Evolutionary conservation across 2,888 invertebrate species (phyloP).

Genomic region (Cabera pusaria): DNA sequence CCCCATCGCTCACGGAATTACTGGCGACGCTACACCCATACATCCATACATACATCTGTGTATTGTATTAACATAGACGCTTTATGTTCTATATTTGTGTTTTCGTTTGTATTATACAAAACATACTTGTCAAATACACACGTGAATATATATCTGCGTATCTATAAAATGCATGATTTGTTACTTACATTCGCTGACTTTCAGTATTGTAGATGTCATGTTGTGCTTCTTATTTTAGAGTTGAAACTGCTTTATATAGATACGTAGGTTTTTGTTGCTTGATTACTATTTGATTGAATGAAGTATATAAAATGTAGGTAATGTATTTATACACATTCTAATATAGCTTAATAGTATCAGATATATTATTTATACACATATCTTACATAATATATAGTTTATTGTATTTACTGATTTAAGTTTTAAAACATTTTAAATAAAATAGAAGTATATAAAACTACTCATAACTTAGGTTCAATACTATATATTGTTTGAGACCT

Average conservation of each 20-base stretch:
- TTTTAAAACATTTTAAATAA: too few species aligned
- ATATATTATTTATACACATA: too few species aligned
- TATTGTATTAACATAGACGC: slow-evolving; percentile 34
- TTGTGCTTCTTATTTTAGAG: slow-evolving; percentile 3
- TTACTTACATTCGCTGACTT: too few species aligned
- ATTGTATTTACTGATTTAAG: too few species aligned
- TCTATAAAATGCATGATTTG: slow-evolving; percentile 28
- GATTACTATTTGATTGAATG: background rate
- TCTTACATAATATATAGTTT: too few species aligned
- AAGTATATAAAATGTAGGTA: too few species aligned
- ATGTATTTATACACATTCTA: too few species aligned
- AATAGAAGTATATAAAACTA: too few species aligned
- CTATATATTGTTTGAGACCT: too few species aligned
- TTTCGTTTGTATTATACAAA: slow-evolving; percentile 23
- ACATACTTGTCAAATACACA: slow-evolving; percentile 19
- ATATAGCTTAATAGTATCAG: too few species aligned
- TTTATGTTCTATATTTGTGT: slow-evolving; percentile 33
- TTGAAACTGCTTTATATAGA: slow-evolving; percentile 20
- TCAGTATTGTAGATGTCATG: too few species aligned
- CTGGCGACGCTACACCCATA: slow-evolving; percentile 24
- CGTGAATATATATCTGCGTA: slow-evolving; percentile 20
- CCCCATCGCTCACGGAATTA: slow-evolving; percentile 39
- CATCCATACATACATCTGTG: slow-evolving; percentile 29
- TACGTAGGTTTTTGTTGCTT: slow-evolving; percentile 18
- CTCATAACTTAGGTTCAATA: too few species aligned